These are phyloP conservation scores for Xenopus petersii DNA, from an alignment of 2,797 vertebrate species.

Conservation along the genomic window DNA sequence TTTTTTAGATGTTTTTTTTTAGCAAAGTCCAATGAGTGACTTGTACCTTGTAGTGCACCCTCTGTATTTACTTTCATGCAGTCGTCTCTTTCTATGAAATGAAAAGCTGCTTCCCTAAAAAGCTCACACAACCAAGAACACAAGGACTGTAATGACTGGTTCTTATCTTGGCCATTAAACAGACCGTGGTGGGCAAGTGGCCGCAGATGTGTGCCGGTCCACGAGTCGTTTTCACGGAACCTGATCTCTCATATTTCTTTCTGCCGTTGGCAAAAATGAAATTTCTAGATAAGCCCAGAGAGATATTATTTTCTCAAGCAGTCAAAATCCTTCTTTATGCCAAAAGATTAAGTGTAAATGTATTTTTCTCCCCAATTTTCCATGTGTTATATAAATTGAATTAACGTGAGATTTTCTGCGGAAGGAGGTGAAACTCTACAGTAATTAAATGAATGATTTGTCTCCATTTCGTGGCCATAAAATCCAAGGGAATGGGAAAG, in stretches of 20 bases:
- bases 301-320: constrained; percentile 12
- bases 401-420: background rate
- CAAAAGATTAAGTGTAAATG: constrained; percentile 17
- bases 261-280: background rate
- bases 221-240: background rate
- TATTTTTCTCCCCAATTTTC: background rate
- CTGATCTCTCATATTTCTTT: background rate
- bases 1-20: too few relatives aligned
- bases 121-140: too few relatives aligned
- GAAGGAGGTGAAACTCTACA: background rate
- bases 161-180: background rate
- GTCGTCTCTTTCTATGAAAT: too few relatives aligned
- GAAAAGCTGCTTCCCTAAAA: too few relatives aligned
- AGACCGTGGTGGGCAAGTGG: background rate
- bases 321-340: constrained; percentile 21
- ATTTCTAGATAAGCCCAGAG: background rate
- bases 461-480: background rate
- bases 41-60: too few relatives aligned
- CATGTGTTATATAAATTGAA: constrained; percentile 20
- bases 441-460: background rate
- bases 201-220: background rate
- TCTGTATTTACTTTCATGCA: too few relatives aligned
- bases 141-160: too few relatives aligned
- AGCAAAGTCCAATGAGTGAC: too few relatives aligned
- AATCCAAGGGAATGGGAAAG: too few relatives aligned